These are phyloP conservation scores for Brassicogethes aeneus DNA, from an alignment of 2,888 invertebrate genomes.

Conservation along the genomic window DNA sequence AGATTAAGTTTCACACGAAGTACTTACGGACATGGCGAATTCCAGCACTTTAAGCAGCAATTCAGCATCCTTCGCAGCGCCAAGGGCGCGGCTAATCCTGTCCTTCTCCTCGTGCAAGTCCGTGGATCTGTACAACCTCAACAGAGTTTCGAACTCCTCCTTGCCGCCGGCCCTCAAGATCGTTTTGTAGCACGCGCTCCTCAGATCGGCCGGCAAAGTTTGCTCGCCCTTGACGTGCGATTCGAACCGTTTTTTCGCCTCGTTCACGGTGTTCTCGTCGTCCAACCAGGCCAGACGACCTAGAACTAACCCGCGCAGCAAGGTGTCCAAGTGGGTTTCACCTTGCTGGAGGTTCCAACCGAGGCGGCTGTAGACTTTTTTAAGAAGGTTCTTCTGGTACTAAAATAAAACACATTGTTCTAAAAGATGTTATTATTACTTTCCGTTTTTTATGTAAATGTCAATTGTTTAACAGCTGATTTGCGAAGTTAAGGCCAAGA, in stretches of 20 bases:
- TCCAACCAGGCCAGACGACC: conserved; percentile 74
- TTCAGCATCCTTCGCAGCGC: conserved; percentile 63
- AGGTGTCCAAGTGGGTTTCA: conserved; percentile 80
- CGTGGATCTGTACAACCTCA: conserved; percentile 70
- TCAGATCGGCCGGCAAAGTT: conserved; percentile 73
- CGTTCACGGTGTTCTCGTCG: conserved; percentile 65
- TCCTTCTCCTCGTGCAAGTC: conserved; percentile 93
- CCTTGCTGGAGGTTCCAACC: conserved; percentile 75
- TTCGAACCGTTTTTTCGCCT: conserved; percentile 65
- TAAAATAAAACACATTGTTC: conserved; percentile 24
- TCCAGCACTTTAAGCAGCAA: conserved; percentile 67
- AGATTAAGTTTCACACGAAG: too few relatives aligned
- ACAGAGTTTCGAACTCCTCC: conserved; percentile 64
- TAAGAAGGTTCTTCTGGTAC: conserved; percentile 66
- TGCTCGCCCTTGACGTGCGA: conserved; percentile 54
- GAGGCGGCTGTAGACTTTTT: conserved; percentile 59
- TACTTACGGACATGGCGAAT: conserved; percentile 70
- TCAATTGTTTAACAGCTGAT: too few relatives aligned
- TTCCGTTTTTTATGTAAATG: too few relatives aligned
- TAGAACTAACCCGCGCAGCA: conserved; percentile 77
- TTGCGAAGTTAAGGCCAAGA: too few relatives aligned
- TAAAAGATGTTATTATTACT: too few relatives aligned
- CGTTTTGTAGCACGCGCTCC: conserved; percentile 79
- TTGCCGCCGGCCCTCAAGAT: conserved; percentile 65
- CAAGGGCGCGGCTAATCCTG: conserved; percentile 77